Percentiles rank a stretch among this genome's conserved stretches.
Evolutionary conservation across 1,140 invertebrate species (phyloP).

Genomic region (Drosophila ficusphila): DNA sequence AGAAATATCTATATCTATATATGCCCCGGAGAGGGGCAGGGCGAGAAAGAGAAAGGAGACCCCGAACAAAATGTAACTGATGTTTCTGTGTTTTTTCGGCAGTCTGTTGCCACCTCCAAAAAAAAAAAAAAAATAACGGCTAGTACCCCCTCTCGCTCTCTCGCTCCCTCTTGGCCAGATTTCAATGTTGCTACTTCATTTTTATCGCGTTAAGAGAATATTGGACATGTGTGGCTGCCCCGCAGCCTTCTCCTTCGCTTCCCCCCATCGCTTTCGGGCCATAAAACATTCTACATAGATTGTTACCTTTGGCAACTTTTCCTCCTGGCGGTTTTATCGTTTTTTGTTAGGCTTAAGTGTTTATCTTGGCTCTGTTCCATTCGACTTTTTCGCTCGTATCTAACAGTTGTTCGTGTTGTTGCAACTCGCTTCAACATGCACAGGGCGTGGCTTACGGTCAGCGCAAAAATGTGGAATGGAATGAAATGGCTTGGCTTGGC

Average conservation of each 20-base stretch:
- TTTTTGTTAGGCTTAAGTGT: conserved; percentile 81
- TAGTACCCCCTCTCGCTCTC: not conserved
- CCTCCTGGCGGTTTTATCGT: conserved; percentile 71
- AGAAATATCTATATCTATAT: conserved; percentile 37
- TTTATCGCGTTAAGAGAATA: conserved; percentile 82
- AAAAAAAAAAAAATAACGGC: not conserved
- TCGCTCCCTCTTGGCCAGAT: conserved; percentile 53
- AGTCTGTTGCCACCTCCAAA: conserved; percentile 42
- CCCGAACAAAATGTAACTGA: conserved; percentile 76
- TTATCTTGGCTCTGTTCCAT: conserved; percentile 79
- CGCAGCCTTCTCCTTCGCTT: not conserved
- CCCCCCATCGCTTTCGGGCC: conserved; percentile 5
- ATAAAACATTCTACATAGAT: conserved; percentile 59
- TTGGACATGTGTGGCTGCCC: conserved; percentile 67
- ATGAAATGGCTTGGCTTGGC: not conserved
- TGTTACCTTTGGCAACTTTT: conserved; percentile 74
- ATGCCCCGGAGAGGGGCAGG: not conserved
- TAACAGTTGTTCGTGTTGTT: conserved; percentile 77
- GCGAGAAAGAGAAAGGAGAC: conserved; percentile 29
- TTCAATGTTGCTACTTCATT: conserved; percentile 79
- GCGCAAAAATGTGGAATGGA: conserved; percentile 11
- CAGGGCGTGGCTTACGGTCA: conserved; percentile 80
- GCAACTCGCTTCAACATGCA: conserved; percentile 72
- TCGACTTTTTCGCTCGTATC: conserved; percentile 74
- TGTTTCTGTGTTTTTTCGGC: conserved; percentile 73